A percentile compares a stretch with the other conserved stretches of the same genome.
Evolutionary conservation across 2,888 invertebrate species (phyloP).

Genomic region (Lumbricus terrestris): DNA sequence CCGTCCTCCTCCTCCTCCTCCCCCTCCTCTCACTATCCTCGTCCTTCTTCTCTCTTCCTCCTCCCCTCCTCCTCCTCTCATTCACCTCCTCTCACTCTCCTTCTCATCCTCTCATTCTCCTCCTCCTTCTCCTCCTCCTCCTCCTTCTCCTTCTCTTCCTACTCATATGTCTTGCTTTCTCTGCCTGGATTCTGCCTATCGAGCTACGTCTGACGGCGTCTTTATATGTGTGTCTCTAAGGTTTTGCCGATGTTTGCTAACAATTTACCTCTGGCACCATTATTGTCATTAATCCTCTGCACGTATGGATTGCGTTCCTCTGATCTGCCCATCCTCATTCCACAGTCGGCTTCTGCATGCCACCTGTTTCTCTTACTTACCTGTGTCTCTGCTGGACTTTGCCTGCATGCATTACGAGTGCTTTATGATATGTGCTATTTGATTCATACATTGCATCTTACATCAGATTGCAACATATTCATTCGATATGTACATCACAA

Average conservation of each 20-base stretch:
- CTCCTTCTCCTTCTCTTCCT: too few species aligned
- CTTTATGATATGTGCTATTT: neutral
- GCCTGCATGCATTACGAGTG: neutral
- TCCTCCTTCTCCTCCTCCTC: too few species aligned
- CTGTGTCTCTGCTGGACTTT: neutral
- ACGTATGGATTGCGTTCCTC: neutral
- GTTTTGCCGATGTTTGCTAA: neutral
- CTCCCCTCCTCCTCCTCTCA: too few species aligned
- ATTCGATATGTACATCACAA: neutral
- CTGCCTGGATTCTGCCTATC: neutral
- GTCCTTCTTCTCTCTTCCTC: too few species aligned
- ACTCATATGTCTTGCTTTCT: too few species aligned
- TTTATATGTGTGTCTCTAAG: neutral
- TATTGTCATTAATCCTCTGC: neutral
- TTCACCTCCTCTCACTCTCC: too few species aligned
- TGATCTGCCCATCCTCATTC: neutral
- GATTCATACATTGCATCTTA: neutral
- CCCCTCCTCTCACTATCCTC: too few species aligned
- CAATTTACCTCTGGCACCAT: neutral
- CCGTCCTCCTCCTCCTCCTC: too few species aligned
- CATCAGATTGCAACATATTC: neutral
- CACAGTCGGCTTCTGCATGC: neutral
- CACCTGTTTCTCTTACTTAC: neutral
- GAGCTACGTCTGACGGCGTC: neutral
- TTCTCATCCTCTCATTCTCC: too few species aligned